A percentile compares a stretch with the other conserved stretches of the same genome.
Conservation (phyloP, 2,888 invertebrate genomes). For the Hypselothyrea guttata region DNA sequence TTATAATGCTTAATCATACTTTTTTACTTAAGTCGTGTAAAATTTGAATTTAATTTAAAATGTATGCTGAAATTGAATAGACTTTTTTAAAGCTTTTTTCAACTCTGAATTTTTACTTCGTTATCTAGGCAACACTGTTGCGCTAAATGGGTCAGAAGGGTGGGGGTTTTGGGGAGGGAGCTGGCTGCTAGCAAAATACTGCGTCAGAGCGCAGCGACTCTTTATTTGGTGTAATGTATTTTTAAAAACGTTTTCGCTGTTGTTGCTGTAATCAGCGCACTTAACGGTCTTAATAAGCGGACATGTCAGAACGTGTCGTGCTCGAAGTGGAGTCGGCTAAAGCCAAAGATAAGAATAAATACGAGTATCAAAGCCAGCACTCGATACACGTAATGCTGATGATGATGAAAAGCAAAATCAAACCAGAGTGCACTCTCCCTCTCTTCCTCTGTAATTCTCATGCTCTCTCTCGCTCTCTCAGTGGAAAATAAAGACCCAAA, state of each 20-base stretch:
- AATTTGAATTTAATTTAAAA: no score
- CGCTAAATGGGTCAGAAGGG: no score
- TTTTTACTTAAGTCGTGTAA: no score
- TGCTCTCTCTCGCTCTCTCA: conserved; percentile 23
- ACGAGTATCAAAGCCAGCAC: conserved; percentile 10
- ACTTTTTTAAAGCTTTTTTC: no score
- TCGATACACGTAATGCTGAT: conserved; percentile 30
- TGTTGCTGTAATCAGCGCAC: conserved; percentile 41
- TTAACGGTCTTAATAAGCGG: conserved; percentile 53
- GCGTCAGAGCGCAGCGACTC: conserved; percentile 1
- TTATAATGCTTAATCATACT: no score
- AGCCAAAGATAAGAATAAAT: conserved; percentile 45
- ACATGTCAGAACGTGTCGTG: conserved; percentile 29
- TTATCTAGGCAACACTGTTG: no score
- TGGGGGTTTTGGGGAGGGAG: not conserved
- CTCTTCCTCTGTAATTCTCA: not conserved
- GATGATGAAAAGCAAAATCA: conserved; percentile 47
- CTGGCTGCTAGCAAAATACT: not conserved
- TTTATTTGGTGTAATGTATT: conserved; percentile 58
- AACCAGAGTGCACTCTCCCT: conserved; percentile 37
- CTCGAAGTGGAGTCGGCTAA: conserved; percentile 9
- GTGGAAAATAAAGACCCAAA: conserved; percentile 14
- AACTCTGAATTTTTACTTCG: no score
- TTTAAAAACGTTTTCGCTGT: conserved; percentile 56
- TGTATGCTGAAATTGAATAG: no score